Conservation (phyloP, 2,888 invertebrate species). For the Lochmaea capreae region DNA sequence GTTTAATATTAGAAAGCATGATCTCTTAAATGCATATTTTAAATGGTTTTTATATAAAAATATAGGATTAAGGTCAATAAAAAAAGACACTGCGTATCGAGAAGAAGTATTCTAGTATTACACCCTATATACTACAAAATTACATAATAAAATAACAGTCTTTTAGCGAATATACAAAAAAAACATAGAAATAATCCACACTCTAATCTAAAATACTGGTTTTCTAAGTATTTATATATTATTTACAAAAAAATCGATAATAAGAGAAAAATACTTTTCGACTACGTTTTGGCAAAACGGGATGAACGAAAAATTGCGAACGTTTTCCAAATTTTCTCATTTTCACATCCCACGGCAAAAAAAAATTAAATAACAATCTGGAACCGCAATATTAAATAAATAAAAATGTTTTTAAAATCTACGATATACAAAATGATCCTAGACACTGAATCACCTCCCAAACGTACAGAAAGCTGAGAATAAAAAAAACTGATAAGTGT, state of each 20-base stretch:
- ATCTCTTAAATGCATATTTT: no score
- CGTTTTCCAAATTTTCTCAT: no score
- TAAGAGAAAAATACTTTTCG: background rate
- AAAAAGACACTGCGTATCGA: background rate
- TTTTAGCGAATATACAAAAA: constrained; percentile 63
- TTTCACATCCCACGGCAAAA: background rate
- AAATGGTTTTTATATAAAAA: background rate
- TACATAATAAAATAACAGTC: constrained; percentile 63
- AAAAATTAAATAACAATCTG: background rate
- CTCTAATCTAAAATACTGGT: constrained; percentile 49
- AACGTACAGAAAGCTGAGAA: no score
- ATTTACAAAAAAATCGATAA: constrained; percentile 39
- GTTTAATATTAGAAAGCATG: no score
- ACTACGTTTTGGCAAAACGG: background rate
- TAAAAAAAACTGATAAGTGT: no score
- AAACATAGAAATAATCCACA: constrained; percentile 53
- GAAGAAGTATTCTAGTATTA: constrained; percentile 12
- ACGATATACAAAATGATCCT: background rate
- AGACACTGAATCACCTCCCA: no score
- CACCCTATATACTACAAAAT: constrained; percentile 39
- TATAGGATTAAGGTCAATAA: background rate
- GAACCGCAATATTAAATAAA: background rate
- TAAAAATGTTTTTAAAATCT: background rate
- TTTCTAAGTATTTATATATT: constrained; percentile 46
- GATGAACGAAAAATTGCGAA: background rate